Evolutionary conservation across 2,797 vertebrate species (phyloP), one percentile per base, ranked within the genome.

Genomic region (Acipenser oxyrinchus): DNA sequence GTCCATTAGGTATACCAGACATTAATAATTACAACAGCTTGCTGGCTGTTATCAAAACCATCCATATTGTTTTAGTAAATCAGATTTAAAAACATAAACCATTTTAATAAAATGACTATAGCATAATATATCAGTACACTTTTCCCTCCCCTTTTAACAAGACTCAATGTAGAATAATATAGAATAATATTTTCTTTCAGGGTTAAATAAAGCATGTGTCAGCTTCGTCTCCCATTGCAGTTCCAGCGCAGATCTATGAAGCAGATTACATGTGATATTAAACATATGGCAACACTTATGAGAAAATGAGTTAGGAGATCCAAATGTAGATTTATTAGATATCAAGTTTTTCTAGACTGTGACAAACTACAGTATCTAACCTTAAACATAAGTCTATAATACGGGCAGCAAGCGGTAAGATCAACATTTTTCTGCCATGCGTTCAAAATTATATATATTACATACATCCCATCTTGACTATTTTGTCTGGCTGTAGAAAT

Each of bases 201-300:
- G 53, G 49, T 63, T 63, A 70, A 66, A 61, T 23, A 15, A 6
- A 53, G 15, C 48, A 57, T 62, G 66, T 61, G 67, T 76, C 65
- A 64, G 62, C 51, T 62, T 72, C 51, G 48, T 57, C 62, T 66
- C 69, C 64, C 74, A 68, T 65, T 69, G 63, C 64, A 66, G 60
- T 71, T 69, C 74, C 67, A 68, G 68, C 48, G 67, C 15, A 68
- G 68, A 72, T 71, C 74, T 65, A 49, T 66, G 71, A 70, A 66
- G 70, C 75, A 75, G 70, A 81, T 80, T 79, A 69, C 72, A 80
- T 73, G 75, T 80, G 82, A 80, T 76, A 78, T 61, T 73, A 74
- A 73, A 68, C 81, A 84, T 75, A 75, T 82, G 81, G 77, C 76
- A 75, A 74, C 72, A 72, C 73, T 86, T 86, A 81, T 68, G 62